These are phyloP conservation scores for Clivina fossor DNA, from an alignment of 2,888 invertebrate species.

Conservation along the genomic window DNA sequence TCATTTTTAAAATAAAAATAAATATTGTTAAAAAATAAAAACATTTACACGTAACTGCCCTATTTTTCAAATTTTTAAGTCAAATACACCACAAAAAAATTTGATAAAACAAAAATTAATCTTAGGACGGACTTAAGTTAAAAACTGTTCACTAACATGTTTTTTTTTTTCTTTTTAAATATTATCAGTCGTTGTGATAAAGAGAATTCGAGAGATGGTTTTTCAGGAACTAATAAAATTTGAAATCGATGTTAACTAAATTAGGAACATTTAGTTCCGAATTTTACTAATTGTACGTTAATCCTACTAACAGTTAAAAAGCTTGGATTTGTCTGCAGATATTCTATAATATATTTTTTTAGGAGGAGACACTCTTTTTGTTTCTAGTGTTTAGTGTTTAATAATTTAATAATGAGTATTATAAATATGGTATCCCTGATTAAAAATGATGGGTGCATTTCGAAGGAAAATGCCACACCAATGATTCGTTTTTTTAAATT, in stretches of 20 bases:
- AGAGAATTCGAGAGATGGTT: not conserved
- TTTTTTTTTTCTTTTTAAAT: too few species aligned
- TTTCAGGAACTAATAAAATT: not conserved
- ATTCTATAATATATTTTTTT: too few species aligned
- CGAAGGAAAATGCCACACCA: not conserved
- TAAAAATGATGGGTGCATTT: constrained; percentile 12
- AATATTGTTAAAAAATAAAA: too few species aligned
- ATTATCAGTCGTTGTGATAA: constrained; percentile 21
- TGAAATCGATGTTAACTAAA: not conserved
- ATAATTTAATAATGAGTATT: not conserved
- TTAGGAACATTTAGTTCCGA: not conserved
- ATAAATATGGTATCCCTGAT: constrained; percentile 28
- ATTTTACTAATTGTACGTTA: too few species aligned
- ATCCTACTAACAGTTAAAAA: not conserved
- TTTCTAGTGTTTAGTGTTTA: not conserved
- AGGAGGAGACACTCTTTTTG: too few species aligned
- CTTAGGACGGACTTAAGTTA: constrained; percentile 10
- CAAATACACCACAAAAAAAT: too few species aligned
- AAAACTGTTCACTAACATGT: not conserved
- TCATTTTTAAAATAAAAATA: too few species aligned
- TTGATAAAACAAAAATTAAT: not conserved
- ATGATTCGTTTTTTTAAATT: constrained; percentile 1
- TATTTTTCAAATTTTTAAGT: too few species aligned
- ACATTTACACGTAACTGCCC: too few species aligned
- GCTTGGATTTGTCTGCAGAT: too few species aligned